Base-by-base conservation (phyloP, 2,888 invertebrate genomes). In the Orthonevra nobilis region DNA sequence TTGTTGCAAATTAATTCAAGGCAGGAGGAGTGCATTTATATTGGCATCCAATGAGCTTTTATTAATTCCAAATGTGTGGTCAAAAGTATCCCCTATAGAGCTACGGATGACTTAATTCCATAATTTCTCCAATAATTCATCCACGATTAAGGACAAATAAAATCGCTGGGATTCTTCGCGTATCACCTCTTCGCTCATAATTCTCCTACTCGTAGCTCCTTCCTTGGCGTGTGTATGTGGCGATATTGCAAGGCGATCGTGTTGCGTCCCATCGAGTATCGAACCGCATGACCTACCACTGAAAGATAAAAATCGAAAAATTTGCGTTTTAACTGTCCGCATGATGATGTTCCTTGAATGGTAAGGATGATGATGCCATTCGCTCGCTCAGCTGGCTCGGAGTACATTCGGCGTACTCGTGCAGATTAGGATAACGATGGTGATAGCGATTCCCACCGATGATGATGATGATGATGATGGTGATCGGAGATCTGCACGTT, bases 221-320 rank as follows among this genome's bases (percentile, higher is more conserved):
- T 26, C 20, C 10, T 34, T n/a, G 10, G 12, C 3, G 2, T 15
- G 20, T 38, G 7, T 46, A 3, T 50, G 54, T 26, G 34, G 26
- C n/a, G 42, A 64, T 64, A 34, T 44, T 64, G 60, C 23, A 38
- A 60, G 30, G 38, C 54, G 79, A 79, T 79, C 79, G 79, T 79
- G 79, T 79, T 79, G 79, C 79, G 68, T 79, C 79, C 79, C 79
- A 79, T 73, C 54, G 79, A 79, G 79, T 73, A 72, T 56, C 73
- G 66, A 79, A 73, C 79, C 79, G 61, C 79, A 79, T 73, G 79
- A 79, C 73, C 79, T 56, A 79, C 58, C 64, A 40, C 28, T 20
- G 46, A 30, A 61, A 79, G 79, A 79, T 79, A 56, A 56, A 52
- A 73, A 79, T 79, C 79, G 3, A 46, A 60, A 26, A 56, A 56